Percentiles rank a stretch among this genome's conserved stretches.
Evolutionary conservation across 1,140 invertebrate genomes (phyloP).

Genomic region (Limonius californicus): DNA sequence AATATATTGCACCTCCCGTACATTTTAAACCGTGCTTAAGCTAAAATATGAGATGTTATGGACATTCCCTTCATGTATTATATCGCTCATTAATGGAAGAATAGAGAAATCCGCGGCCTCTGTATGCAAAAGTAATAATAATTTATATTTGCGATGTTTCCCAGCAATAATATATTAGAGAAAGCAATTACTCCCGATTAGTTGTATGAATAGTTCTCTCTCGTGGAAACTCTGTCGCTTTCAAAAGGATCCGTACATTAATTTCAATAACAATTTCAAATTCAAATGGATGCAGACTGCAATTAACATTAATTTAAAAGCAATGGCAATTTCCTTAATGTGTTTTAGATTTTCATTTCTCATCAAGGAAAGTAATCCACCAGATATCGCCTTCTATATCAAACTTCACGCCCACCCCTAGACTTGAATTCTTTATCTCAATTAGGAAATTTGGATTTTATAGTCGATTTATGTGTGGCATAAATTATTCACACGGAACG

Average conservation of each 20-base stretch:
- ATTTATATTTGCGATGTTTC: background rate
- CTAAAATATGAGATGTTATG: background rate
- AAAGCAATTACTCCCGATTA: constrained; percentile 7
- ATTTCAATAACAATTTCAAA: constrained; percentile 41
- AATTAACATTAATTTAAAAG: constrained; percentile 48
- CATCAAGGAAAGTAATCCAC: constrained; percentile 47
- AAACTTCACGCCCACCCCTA: constrained; percentile 46
- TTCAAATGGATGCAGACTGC: constrained; percentile 36
- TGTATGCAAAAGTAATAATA: no score
- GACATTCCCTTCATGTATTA: background rate
- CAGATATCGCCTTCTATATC: constrained; percentile 46
- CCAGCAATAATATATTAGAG: constrained; percentile 2
- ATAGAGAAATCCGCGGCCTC: no score
- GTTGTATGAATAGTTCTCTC: background rate
- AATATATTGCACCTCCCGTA: background rate
- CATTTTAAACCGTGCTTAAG: background rate
- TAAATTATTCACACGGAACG: constrained; percentile 15
- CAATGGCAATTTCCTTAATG: constrained; percentile 47
- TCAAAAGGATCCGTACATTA: constrained; percentile 25
- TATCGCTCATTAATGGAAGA: no score
- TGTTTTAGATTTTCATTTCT: constrained; percentile 47
- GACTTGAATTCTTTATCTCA: constrained; percentile 36
- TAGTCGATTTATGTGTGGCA: constrained; percentile 16
- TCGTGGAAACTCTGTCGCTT: constrained; percentile 3
- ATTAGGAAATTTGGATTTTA: constrained; percentile 44